A percentile compares a stretch with the other conserved stretches of the same genome.
These are phyloP conservation scores for Balaeniceps rex DNA, from an alignment of 2,113 vertebrate species.

Conservation along the genomic window DNA sequence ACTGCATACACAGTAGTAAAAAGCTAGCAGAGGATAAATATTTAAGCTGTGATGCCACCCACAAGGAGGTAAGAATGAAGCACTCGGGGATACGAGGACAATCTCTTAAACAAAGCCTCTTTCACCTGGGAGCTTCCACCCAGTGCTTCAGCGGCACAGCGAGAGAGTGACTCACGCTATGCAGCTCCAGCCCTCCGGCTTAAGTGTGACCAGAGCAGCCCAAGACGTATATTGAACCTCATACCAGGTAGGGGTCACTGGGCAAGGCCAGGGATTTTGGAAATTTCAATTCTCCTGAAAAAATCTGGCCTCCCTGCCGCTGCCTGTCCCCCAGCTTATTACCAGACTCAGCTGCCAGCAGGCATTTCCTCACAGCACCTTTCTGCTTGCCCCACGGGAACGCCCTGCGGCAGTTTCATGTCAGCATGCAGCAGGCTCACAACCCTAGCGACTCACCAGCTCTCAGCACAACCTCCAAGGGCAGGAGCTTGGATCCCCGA, in stretches of 20 bases:
- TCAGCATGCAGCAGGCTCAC: neutral
- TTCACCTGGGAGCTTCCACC: neutral
- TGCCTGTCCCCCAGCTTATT: neutral
- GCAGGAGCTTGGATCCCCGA: neutral
- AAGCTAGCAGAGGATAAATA: conserved; percentile 24
- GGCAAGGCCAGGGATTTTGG: neutral
- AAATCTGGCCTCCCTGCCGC: fast-evolving
- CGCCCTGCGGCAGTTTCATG: neutral
- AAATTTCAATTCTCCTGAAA: neutral
- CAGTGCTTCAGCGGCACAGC: neutral
- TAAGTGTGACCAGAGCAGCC: neutral
- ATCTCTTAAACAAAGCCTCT: neutral
- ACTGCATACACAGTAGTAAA: neutral
- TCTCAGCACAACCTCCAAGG: neutral
- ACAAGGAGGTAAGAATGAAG: neutral
- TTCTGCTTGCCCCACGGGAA: neutral
- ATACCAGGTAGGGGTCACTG: neutral
- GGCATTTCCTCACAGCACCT: neutral
- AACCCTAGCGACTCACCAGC: neutral
- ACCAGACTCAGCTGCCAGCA: neutral
- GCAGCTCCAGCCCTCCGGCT: neutral
- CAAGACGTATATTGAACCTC: neutral
- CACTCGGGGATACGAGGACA: neutral
- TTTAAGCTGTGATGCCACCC: conserved; percentile 37
- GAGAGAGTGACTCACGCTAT: neutral